Conservation (phyloP, 2,797 vertebrate genomes). For the Heliangelus exortis region DNA sequence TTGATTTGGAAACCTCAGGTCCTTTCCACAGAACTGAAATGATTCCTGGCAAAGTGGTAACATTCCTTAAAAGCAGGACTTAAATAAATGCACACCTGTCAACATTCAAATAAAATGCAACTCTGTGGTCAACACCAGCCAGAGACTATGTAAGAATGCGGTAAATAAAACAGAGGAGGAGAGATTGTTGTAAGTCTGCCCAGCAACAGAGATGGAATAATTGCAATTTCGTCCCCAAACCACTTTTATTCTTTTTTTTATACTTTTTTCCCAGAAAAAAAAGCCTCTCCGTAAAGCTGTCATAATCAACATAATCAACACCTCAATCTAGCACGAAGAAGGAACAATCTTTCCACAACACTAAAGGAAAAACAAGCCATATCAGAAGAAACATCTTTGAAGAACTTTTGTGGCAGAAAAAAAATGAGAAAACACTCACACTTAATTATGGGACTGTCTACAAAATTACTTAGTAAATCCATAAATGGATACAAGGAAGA, state of each 20-base stretch:
- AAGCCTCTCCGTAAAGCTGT: background rate
- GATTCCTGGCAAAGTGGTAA: background rate
- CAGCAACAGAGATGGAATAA: background rate
- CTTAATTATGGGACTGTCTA: background rate
- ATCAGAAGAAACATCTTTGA: background rate
- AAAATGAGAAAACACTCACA: background rate
- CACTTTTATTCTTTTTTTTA: background rate
- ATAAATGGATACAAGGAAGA: background rate
- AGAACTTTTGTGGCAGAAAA: background rate
- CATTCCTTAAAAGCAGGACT: constrained; percentile 39
- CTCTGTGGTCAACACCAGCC: background rate
- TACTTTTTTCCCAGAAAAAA: background rate
- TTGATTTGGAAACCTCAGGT: background rate
- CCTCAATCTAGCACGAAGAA: background rate
- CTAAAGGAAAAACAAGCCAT: background rate
- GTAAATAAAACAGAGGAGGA: constrained; percentile 29
- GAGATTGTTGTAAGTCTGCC: background rate
- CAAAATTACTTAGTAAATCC: background rate
- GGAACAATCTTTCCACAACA: background rate
- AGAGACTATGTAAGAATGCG: constrained; percentile 20
- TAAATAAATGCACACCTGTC: constrained; percentile 58
- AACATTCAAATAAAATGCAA: constrained; percentile 44
- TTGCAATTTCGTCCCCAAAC: background rate
- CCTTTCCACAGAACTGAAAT: constrained; percentile 3
- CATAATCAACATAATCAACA: background rate